Conservation (phyloP, 2,113 vertebrate species). For the Scolopax mira region DNA sequence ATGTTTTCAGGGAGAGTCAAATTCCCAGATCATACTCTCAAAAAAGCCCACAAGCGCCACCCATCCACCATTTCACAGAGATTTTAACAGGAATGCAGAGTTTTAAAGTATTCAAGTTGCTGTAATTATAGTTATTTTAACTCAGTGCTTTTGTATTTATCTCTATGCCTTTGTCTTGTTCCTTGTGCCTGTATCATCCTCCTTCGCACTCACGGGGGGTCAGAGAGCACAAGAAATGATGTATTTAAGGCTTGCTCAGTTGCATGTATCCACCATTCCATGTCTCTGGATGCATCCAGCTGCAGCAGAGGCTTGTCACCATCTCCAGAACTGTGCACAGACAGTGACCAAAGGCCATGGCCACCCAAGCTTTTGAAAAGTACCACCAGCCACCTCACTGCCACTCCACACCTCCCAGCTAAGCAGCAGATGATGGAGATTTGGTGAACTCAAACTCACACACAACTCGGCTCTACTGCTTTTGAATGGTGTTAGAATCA, state of each 20-base stretch:
- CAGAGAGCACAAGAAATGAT: background rate
- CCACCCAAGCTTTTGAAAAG: background rate
- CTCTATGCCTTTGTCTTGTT: background rate
- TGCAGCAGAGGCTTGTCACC: background rate
- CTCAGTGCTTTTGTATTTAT: background rate
- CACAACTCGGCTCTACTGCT: background rate
- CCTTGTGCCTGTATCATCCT: background rate
- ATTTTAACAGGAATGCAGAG: background rate
- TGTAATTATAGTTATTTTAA: background rate
- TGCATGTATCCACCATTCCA: background rate
- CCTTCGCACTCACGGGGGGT: background rate
- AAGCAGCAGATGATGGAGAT: rapidly evolving
- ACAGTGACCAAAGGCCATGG: background rate
- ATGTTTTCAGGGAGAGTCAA: background rate
- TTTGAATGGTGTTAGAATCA: background rate
- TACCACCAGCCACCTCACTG: background rate
- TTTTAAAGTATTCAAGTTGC: background rate
- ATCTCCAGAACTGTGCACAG: background rate
- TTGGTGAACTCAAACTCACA: background rate
- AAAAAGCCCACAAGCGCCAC: background rate
- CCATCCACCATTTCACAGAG: background rate
- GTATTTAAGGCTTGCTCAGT: background rate
- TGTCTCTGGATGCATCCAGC: background rate
- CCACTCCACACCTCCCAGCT: background rate
- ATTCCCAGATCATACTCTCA: background rate